Evolutionary conservation across 2,888 invertebrate species (phyloP), one percentile per base, ranked within the genome.

Genomic region (Caenorhabditis imperialis): DNA sequence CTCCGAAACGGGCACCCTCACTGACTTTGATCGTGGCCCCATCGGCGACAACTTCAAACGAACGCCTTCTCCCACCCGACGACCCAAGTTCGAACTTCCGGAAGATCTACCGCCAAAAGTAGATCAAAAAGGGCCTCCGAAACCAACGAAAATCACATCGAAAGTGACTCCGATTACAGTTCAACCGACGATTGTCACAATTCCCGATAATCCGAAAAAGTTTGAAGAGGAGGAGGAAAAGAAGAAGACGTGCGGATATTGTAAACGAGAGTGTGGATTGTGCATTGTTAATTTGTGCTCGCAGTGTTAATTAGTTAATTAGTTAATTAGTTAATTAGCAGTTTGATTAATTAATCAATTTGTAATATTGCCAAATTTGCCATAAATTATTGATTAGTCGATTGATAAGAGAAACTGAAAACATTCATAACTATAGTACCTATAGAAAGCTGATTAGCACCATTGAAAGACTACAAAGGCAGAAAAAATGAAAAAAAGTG

Each of bases 131-230:
- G 38, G 23, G 33, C 38, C 54, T n/a, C 27, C 48, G 16, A 3
- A 23, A 3, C 40, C 58, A 8, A 42, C 33, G 16, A 3, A 23
- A 3, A 27, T 51, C 4, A 42, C 33, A 6, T 33, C 53, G 8
- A 70, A 70, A 48, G 18, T 71, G 5, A 27, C 61, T 12, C 70
- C 70, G 22, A 71, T 71, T 12, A 71, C 55, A 8, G 70, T 71
- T 20, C 70, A 71, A 42, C 70, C 70, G 8, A 71, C 70, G 30
- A 57, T 71, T 18, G 27, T 71, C 18, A 35, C 50, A 1, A 37
- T 67, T 27, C 44, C 57, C 16, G 57, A 67, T 20, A 22, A 33
- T 18, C n/a, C n/a, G n/a, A n/a, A n/a, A n/a, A n/a, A 18, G 14
- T 42, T 35, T 14, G 33, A 25, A n/a, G 44, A 45, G 37, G 37